Conservation (phyloP, 2,113 vertebrate genomes). For the Cyanoliseus patagonus region DNA sequence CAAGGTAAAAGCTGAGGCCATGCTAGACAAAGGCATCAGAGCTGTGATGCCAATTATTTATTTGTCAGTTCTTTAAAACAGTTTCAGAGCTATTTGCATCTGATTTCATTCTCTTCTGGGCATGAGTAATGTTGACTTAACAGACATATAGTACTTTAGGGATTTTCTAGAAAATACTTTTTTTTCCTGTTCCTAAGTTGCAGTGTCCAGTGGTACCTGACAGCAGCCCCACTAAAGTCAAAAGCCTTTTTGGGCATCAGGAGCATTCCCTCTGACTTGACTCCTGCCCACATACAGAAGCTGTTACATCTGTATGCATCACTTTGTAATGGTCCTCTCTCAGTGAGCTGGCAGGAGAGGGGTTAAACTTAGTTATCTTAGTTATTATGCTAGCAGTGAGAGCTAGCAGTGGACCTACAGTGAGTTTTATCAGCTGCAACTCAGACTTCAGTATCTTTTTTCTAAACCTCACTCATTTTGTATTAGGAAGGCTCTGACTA, state of each 20-base stretch:
- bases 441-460: neutral
- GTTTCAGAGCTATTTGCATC: neutral
- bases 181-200: neutral
- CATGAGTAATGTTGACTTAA: neutral
- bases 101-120: neutral
- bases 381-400: neutral
- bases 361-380: neutral
- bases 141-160: neutral
- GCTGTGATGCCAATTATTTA: neutral
- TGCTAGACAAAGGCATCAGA: neutral
- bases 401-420: neutral
- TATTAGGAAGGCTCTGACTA: neutral
- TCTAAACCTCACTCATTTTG: neutral
- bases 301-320: neutral
- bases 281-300: neutral
- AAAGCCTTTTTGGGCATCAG: neutral
- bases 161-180: neutral
- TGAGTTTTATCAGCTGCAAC: neutral
- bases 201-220: neutral
- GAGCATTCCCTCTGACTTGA: neutral
- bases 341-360: neutral
- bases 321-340: neutral
- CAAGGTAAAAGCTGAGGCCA: neutral
- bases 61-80: neutral
- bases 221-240: neutral